Base-by-base conservation (phyloP, 1,140 invertebrate genomes). In the Diachasma alloeum region DNA sequence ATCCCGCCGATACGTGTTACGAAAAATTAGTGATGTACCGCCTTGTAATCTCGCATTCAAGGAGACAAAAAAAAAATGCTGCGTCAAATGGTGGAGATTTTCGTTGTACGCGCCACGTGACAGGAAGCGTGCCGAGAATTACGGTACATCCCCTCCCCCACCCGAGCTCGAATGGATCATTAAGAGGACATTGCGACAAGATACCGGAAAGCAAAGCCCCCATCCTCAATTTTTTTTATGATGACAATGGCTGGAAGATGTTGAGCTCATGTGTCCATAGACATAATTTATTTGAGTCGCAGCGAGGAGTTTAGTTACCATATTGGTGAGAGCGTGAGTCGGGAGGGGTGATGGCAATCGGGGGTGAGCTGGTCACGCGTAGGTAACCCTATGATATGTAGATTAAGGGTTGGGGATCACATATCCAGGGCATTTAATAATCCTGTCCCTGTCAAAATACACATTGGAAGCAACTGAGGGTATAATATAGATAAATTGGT, bases 401-500 rank as follows among this genome's bases (percentile, higher is more conserved):
- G 88, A 90, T 90, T 88, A 88, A 85, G 89, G 87, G 87, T 88
- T 80, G 84, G 82, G 80, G 83, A 89, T 90, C 88, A 87, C 87
- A 89, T 89, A 89, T 87, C 84, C 83, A 79, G 86, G 84, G 82
- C 86, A 88, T 88, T 90, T 90, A 90, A 90, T 90, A 89, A 90
- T 88, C 82, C 87, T 88, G 88, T 88, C 88, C 86, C 86, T 90
- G 89, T 90, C 89, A 89, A 90, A 90, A 90, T 87, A 90, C 82
- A 86, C 85, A 86, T 84, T 84, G 82, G 82, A 86, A 82, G 83
- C 85, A 89, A 88, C 86, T 85, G 87, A 87, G 87, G 86, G 86
- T 88, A 87, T 89, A 90, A 90, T 88, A 84, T 82, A 86, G 88
- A 89, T 89, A 89, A 90, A 90, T 90, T 88, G 85, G 84, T 85